These are phyloP conservation scores for Bhutanitis thaidina DNA, from an alignment of 2,888 invertebrate species.

Conservation along the genomic window DNA sequence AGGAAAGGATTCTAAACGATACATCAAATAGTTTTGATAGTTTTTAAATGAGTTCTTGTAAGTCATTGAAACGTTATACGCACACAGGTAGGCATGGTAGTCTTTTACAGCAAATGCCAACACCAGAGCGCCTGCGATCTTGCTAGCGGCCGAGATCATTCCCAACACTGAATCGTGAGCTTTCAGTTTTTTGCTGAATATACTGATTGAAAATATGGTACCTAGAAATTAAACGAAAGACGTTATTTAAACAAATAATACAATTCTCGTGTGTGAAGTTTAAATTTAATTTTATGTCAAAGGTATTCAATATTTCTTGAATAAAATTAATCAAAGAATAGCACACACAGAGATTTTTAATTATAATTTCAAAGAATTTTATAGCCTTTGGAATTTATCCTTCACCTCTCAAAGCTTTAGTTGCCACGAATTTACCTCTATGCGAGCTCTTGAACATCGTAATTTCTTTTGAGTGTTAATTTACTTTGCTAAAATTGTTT, in stretches of 20 bases:
- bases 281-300: too few relatives aligned
- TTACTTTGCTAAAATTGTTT: neutral
- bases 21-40: too few relatives aligned
- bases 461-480: neutral
- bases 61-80: too few relatives aligned
- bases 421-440: neutral
- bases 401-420: neutral
- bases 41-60: too few relatives aligned
- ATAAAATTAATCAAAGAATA: neutral
- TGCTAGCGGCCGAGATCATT: constrained; percentile 60
- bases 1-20: too few relatives aligned
- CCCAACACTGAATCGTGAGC: constrained; percentile 63
- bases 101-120: constrained; percentile 62
- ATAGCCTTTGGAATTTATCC: neutral
- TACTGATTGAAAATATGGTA: constrained; percentile 61
- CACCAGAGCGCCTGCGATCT: constrained; percentile 55
- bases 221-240: constrained; percentile 38
- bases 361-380: neutral
- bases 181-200: constrained; percentile 60
- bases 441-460: neutral
- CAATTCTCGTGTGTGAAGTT: too few relatives aligned
- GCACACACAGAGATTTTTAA: neutral
- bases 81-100: constrained; percentile 58
- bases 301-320: too few relatives aligned
- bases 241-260: too few relatives aligned